Conservation (phyloP, 2,797 vertebrate species). For the Gila robusta region DNA sequence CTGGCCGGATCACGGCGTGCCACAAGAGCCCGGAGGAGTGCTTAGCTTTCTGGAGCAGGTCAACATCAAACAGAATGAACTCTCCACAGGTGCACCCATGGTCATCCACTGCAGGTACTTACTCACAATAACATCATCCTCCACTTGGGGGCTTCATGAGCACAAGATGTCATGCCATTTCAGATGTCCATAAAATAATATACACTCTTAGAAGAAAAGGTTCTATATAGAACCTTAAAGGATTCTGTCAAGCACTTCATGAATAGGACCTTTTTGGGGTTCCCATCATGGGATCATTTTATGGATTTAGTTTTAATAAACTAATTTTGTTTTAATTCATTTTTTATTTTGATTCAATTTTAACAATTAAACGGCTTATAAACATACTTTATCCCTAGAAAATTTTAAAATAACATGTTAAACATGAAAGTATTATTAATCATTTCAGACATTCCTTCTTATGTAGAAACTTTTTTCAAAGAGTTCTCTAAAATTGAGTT, state of each 20-base stretch:
- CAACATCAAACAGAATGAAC: slow-evolving; percentile 86
- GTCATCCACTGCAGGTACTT: slow-evolving; percentile 95
- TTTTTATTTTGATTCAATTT: background rate
- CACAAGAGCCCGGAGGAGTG: slow-evolving; percentile 88
- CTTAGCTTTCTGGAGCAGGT: slow-evolving; percentile 94
- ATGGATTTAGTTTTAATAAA: background rate
- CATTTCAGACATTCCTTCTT: background rate
- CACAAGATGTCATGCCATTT: background rate
- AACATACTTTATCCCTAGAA: background rate
- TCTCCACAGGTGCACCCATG: slow-evolving; percentile 83
- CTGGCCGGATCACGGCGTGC: slow-evolving; percentile 97
- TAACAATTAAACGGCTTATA: background rate
- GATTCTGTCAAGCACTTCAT: background rate
- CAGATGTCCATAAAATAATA: background rate
- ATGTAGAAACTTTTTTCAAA: background rate
- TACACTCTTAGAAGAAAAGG: background rate
- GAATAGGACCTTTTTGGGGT: background rate
- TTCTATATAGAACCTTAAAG: background rate
- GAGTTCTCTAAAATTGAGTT: background rate
- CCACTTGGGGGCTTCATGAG: slow-evolving; percentile 21
- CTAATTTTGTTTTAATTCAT: background rate
- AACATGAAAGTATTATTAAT: background rate
- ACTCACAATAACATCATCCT: background rate
- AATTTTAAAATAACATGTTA: background rate
- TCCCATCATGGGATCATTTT: background rate